Percentiles rank a stretch among this genome's conserved stretches.
Evolutionary conservation across 2,113 vertebrate species (phyloP).

Genomic region (Peucedramus taeniatus): DNA sequence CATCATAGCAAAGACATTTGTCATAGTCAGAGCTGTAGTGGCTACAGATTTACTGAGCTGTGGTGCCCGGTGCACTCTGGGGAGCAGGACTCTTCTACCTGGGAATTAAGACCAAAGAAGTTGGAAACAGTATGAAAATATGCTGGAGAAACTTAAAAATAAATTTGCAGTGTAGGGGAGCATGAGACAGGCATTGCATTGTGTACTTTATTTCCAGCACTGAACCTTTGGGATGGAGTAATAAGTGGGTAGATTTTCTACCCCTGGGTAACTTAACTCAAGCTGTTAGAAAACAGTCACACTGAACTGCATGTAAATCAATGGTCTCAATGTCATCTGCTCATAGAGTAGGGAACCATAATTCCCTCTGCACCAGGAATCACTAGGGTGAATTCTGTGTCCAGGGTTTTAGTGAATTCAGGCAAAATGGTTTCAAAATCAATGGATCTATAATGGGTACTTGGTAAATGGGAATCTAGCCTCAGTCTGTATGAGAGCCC

Average conservation of each 20-base stretch:
- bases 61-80: neutral
- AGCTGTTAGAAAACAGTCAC: neutral
- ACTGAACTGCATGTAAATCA: neutral
- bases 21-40: neutral
- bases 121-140: neutral
- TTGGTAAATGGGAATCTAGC: neutral
- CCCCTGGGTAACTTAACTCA: neutral
- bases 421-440: neutral
- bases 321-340: neutral
- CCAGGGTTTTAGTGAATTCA: neutral
- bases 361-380: neutral
- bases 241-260: neutral
- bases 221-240: neutral
- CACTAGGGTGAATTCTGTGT: neutral
- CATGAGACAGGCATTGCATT: neutral
- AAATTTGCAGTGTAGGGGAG: neutral
- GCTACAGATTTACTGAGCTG: conserved; percentile 35
- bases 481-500: neutral
- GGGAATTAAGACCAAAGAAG: conserved; percentile 15
- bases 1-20: neutral
- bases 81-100: neutral
- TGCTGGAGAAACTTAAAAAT: neutral
- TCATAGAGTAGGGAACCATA: neutral
- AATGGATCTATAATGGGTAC: neutral
- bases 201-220: neutral